Conservation (phyloP, 2,888 invertebrate genomes). For the Drosophila kuntzei region DNA sequence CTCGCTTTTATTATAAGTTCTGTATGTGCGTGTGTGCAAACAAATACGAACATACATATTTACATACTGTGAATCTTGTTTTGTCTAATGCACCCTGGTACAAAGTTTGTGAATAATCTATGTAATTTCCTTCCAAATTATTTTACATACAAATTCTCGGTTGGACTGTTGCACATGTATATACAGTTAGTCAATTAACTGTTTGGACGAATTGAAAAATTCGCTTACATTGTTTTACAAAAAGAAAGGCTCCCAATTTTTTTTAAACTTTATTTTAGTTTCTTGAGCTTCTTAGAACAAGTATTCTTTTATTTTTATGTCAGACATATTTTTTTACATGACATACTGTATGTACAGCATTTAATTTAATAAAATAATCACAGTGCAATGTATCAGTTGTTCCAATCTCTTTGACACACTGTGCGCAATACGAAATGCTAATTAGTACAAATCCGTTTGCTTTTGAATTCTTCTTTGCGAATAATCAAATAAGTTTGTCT, state of each 20-base stretch:
- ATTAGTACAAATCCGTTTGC: slow-evolving; percentile 67
- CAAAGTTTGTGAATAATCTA: background rate
- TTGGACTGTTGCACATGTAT: background rate
- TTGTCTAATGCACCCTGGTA: slow-evolving; percentile 28
- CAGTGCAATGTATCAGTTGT: background rate
- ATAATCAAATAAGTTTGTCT: slow-evolving; percentile 54
- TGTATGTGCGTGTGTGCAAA: slow-evolving; percentile 1
- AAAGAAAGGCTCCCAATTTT: background rate
- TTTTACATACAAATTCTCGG: background rate
- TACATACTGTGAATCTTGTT: slow-evolving; percentile 15
- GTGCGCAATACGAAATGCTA: slow-evolving; percentile 65
- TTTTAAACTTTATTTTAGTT: background rate
- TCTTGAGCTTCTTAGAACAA: background rate
- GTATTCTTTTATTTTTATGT: background rate
- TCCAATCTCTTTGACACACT: slow-evolving; percentile 34
- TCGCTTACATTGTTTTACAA: background rate
- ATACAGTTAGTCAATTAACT: background rate
- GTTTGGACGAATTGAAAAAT: background rate
- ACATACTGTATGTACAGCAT: background rate
- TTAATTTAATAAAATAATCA: background rate
- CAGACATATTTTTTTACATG: background rate
- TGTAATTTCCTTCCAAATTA: background rate
- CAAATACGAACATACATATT: background rate
- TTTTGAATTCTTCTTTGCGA: slow-evolving; percentile 26
- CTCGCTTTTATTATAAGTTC: slow-evolving; percentile 4